phyloP scores from a whole-genome alignment of 2,888 invertebrate species.

The Axea sp. region DNA sequence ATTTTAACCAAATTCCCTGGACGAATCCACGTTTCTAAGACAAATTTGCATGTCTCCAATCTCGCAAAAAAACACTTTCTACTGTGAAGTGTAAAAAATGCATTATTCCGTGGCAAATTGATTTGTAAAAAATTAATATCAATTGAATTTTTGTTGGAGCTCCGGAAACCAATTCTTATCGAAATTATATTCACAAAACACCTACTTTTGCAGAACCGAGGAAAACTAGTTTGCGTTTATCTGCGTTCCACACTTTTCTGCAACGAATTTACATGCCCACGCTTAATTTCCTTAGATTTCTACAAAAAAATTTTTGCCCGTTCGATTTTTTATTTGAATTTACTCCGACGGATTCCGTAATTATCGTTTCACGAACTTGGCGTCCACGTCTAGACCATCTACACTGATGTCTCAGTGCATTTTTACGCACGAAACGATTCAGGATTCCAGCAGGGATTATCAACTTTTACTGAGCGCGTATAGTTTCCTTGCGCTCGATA shows the following conservation, averaged over 20 bases:
- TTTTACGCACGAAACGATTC: conserved; percentile 27
- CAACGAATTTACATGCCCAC: conserved; percentile 44
- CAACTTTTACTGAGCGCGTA: conserved; percentile 17
- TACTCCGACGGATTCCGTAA: conserved; percentile 26
- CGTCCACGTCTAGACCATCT: background rate
- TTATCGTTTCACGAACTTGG: conserved; percentile 21
- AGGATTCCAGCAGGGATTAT: conserved; percentile 26
- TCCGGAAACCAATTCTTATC: conserved; percentile 35
- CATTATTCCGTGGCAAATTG: no score
- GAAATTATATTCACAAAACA: conserved; percentile 19
- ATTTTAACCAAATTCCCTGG: no score
- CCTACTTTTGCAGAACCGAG: conserved; percentile 23
- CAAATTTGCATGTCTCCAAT: no score
- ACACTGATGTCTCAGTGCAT: conserved; percentile 8
- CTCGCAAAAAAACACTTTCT: no score
- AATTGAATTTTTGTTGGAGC: conserved; percentile 3
- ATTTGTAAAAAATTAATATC: no score
- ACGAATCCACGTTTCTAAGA: no score
- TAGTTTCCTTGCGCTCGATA: background rate
- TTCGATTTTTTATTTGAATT: conserved; percentile 7
- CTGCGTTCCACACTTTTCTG: conserved; percentile 19
- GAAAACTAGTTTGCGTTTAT: conserved; percentile 41
- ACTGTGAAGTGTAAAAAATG: no score
- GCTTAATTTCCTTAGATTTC: conserved; percentile 35
- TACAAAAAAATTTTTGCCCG: conserved; percentile 16